These are phyloP conservation scores for Arenicola marina DNA, from an alignment of 2,888 invertebrate genomes.

Conservation along the genomic window DNA sequence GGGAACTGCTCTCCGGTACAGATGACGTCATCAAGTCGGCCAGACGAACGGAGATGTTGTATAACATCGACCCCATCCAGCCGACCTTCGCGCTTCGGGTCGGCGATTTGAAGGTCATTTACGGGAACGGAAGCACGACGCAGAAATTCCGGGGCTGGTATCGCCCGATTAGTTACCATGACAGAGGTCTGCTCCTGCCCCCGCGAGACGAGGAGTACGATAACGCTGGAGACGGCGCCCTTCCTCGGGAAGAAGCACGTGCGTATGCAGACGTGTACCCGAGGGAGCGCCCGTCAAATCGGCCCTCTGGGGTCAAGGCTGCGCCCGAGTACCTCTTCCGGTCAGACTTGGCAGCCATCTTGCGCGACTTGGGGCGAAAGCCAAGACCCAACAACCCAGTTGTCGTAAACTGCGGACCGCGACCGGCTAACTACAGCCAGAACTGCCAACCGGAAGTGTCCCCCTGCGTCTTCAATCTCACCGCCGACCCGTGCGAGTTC, in stretches of 20 bases:
- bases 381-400: background rate
- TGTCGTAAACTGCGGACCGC: background rate
- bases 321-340: background rate
- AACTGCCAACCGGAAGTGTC: slow-evolving; percentile 33
- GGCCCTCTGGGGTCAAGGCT: too few relatives aligned
- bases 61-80: background rate
- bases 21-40: background rate
- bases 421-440: background rate
- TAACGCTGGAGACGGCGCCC: too few relatives aligned
- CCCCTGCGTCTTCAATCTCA: slow-evolving; percentile 82
- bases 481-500: slow-evolving; percentile 83
- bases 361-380: background rate
- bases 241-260: too few relatives aligned
- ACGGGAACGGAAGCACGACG: background rate
- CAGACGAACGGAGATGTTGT: background rate
- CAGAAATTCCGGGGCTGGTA: background rate
- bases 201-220: too few relatives aligned
- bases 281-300: too few relatives aligned
- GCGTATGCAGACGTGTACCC: too few relatives aligned
- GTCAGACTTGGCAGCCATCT: background rate
- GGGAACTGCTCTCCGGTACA: slow-evolving; percentile 34
- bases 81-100: background rate
- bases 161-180: too few relatives aligned
- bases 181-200: too few relatives aligned
- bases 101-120: background rate